Percentiles rank a stretch among this genome's conserved stretches.
Conservation (phyloP, 92 coral and sea anemone species). For the Heliopora coerulea region DNA sequence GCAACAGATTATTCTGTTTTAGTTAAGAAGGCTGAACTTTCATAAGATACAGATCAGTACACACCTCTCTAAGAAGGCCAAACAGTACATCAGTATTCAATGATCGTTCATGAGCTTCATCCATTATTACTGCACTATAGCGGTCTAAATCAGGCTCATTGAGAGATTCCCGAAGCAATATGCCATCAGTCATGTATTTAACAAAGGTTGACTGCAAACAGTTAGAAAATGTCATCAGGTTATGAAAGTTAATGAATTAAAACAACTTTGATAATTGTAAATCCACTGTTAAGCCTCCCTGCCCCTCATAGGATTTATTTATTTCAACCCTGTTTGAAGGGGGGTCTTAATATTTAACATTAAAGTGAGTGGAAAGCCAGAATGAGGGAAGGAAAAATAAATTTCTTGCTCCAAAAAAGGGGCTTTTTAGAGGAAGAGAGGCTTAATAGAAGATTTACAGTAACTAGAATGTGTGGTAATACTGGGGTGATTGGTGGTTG, state of each 20-base stretch:
- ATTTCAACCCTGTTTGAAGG: no score
- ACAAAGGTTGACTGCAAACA: constrained; percentile 76
- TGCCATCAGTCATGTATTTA: constrained; percentile 99
- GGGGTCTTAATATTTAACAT: no score
- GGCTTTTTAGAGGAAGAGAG: no score
- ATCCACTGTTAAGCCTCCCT: no score
- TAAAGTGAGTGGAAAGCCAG: no score
- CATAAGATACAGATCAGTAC: background rate
- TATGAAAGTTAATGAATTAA: background rate
- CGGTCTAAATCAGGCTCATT: constrained; percentile 94
- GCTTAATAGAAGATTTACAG: no score
- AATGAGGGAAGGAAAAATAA: no score
- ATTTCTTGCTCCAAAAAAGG: no score
- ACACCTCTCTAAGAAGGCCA: constrained; percentile 95
- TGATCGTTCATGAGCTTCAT: constrained; percentile 98
- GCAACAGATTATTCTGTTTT: background rate
- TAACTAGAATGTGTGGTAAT: no score
- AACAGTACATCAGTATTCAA: constrained; percentile 94
- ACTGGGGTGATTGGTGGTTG: no score
- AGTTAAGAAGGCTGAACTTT: background rate
- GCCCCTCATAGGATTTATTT: no score
- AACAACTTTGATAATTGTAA: no score
- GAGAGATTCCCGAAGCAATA: constrained; percentile 90
- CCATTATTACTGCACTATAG: constrained; percentile 96
- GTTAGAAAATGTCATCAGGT: background rate